These are phyloP conservation scores for Tamandua tetradactyla DNA, from an alignment of 2,797 vertebrate species.

Conservation along the genomic window DNA sequence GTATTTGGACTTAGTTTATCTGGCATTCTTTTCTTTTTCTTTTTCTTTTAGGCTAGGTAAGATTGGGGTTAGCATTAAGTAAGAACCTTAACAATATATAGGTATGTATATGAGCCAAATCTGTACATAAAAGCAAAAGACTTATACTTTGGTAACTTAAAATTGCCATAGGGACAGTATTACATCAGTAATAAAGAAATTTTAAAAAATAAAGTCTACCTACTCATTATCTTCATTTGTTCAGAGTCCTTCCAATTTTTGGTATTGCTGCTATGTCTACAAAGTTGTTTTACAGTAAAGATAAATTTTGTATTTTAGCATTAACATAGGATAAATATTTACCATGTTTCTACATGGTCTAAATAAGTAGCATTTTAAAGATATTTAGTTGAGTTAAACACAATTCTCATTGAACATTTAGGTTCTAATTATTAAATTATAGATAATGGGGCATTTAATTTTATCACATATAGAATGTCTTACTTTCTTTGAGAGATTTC, in stretches of 20 bases:
- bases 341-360: not conserved
- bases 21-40: not conserved
- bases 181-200: not conserved
- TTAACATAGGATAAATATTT: not conserved
- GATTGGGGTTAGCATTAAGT: not conserved
- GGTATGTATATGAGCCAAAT: not conserved
- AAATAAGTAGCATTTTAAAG: slow-evolving; percentile 28
- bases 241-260: not conserved
- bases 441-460: not conserved
- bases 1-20: not conserved
- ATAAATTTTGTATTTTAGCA: not conserved
- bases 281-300: not conserved
- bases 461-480: not conserved
- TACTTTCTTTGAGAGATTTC: slow-evolving; percentile 33
- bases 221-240: not conserved
- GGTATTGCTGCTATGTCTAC: not conserved
- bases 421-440: not conserved
- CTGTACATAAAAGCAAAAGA: not conserved
- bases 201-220: not conserved
- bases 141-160: not conserved
- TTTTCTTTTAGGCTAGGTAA: not conserved
- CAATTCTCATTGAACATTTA: not conserved
- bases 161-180: not conserved
- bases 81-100: not conserved
- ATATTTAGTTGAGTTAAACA: not conserved